Conservation (phyloP, 2,113 vertebrate species). For the Carassius auratus region DNA sequence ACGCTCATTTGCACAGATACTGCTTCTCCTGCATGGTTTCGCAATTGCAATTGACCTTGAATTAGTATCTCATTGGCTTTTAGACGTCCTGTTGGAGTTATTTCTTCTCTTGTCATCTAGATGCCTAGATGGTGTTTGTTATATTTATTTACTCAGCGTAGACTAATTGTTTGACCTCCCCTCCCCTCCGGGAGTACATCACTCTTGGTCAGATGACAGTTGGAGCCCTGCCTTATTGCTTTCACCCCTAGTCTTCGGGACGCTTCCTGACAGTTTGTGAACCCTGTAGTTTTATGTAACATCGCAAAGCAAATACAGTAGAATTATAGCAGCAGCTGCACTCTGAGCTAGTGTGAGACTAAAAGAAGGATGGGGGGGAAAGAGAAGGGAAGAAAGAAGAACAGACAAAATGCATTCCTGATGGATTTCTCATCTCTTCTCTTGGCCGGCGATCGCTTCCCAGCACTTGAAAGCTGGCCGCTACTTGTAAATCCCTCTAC, state of each 20-base stretch:
- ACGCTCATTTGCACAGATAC: background rate
- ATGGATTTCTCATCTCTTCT: slow-evolving; percentile 85
- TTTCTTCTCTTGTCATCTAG: slow-evolving; percentile 3
- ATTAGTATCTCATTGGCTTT: background rate
- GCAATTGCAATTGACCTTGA: background rate
- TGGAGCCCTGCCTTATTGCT: slow-evolving; percentile 50
- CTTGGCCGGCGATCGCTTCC: slow-evolving; percentile 84
- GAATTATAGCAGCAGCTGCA: slow-evolving; percentile 88
- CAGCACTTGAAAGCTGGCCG: slow-evolving; percentile 83
- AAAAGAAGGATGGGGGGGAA: slow-evolving; percentile 33
- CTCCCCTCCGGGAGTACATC: slow-evolving; percentile 19
- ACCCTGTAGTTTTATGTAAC: slow-evolving; percentile 66
- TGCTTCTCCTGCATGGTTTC: background rate
- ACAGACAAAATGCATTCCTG: slow-evolving; percentile 84
- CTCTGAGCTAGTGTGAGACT: slow-evolving; percentile 49
- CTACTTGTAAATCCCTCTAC: slow-evolving; percentile 86
- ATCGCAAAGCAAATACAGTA: slow-evolving; percentile 73
- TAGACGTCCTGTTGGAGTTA: background rate
- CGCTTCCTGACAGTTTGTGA: slow-evolving; percentile 60
- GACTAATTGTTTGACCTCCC: slow-evolving; percentile 22
- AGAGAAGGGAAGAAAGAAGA: slow-evolving; percentile 58
- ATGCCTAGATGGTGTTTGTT: background rate
- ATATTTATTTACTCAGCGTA: slow-evolving; percentile 29
- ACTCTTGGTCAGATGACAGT: slow-evolving; percentile 39
- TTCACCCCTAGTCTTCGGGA: slow-evolving; percentile 55